Base-by-base conservation (phyloP, 2,888 invertebrate genomes). In the Plusia festucae region DNA sequence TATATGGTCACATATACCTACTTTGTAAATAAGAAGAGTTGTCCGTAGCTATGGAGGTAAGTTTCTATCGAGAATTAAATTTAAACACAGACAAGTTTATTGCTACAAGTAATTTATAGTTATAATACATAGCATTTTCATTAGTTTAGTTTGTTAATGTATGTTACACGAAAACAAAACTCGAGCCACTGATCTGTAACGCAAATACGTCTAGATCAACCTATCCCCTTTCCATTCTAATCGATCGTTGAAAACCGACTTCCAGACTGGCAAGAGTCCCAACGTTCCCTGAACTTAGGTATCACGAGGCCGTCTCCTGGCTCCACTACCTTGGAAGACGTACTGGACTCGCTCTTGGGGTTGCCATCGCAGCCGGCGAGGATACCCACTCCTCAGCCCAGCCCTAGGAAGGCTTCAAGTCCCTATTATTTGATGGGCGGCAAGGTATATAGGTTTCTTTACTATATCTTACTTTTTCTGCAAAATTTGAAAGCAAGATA, bases 241-340 rank as follows among this genome's bases (percentile, higher is more conserved):
- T 82, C 7, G 53, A 71, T 66, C 65, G 66, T 73, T 70, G 72
- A 79, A 68, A 74, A 78, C 84, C 71, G 82, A 74, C 86, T 91
- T 93, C 76, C 93, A 95, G 95, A 95, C 89, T 95, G 94, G 95
- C 92, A 93, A 89, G 93, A 94, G 67, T 90, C 93, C 78, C 94
- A 94, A 84, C 91, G 92, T 72, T 91, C 95, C 79, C 83, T 96
- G 86, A 95, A 94, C 88, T 89, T 95, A 85, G 95, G 93, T 86
- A 93, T 96, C 84, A 94, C 96, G 85, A 95, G 96, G 88, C 97
- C 97, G 77, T 97, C 97, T 87, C 97, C 97, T 56, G 97, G 97
- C 86, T 97, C 97, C 82, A 97, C 98, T 69, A 99, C 98, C 79
- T 96, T 99, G 90, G 98, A 99, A 96, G 98, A 99, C 96, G 98